Evolutionary conservation across 2,888 invertebrate species (phyloP).

Genomic region (Cataglyphis cursor): DNA sequence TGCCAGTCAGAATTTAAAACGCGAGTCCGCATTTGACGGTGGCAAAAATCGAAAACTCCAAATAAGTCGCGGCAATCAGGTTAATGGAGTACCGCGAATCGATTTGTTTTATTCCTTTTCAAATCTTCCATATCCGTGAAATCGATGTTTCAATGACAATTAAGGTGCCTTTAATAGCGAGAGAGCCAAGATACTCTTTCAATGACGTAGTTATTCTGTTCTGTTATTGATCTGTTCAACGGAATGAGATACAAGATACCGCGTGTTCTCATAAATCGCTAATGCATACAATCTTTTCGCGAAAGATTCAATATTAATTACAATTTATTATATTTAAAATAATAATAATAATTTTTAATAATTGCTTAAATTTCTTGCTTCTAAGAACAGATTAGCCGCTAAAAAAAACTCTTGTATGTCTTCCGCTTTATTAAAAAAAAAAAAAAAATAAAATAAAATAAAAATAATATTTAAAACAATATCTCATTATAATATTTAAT

Average conservation of each 20-base stretch:
- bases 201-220: not conserved
- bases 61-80: slow-evolving; percentile 77
- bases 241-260: not conserved
- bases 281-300: not conserved
- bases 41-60: slow-evolving; percentile 60
- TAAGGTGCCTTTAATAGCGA: not conserved
- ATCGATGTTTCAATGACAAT: slow-evolving; percentile 6
- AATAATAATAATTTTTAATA: not conserved
- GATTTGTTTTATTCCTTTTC: slow-evolving; percentile 71
- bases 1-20: slow-evolving; percentile 68
- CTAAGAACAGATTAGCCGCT: not conserved
- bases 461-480: not conserved
- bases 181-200: not conserved
- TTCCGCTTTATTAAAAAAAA: not conserved
- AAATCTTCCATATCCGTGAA: slow-evolving; percentile 1
- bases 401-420: not conserved
- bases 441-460: too few species aligned
- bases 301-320: not conserved
- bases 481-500: not conserved
- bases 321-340: not conserved
- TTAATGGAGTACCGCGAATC: slow-evolving; percentile 77
- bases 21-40: slow-evolving; percentile 67
- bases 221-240: not conserved
- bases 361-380: not conserved
- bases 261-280: not conserved